Base-by-base conservation (phyloP, 1,140 invertebrate species). In the Drosophila pallidifrons region DNA sequence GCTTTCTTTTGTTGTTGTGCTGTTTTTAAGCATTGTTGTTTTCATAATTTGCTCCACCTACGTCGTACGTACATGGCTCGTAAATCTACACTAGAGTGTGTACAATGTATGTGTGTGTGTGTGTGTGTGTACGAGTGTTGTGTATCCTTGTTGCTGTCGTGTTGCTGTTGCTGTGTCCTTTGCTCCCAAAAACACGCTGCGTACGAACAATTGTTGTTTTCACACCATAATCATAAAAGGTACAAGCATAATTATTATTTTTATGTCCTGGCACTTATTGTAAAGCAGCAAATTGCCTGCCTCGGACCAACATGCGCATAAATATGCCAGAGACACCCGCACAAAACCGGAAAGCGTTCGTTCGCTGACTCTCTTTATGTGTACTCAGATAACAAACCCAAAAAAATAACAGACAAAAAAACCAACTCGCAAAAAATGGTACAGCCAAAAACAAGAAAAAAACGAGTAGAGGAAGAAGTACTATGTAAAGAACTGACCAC, bases 191-290 rank as follows among this genome's bases (percentile, higher is more conserved):
- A 61, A 64, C 65, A 58, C 45, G 25, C 52, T 28, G 65, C 41
- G 60, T 43, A 49, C 61, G 41, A 88, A 75, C 87, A 91, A 91
- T 91, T 91, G 87, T 87, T 88, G 77, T 91, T 87, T 91, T 91
- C 88, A 83, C 88, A 91, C 82, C 88, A 91, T 91, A 85, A 91
- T 82, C 88, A 87, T 80, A 88, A 83, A 82, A 88, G 81, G 80
- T 91, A 91, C 78, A 91, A 91, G 81, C 81, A 91, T 91, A 82
- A 91, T 91, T 88, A 91, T 91, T 91, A 91, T 88, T 91, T 91
- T 91, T 91, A 87, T 82, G 88, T 88, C 80, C 77, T 74, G 83
- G 77, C 83, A 87, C 83, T 87, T 88, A 87, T 88, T 87, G 83
- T 88, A 87, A 88, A 87, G 83, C 83, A 88, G 82, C 83, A 88